Base-by-base conservation (phyloP, 2,888 invertebrate genomes). In the Rotaria magnacalcarata region DNA sequence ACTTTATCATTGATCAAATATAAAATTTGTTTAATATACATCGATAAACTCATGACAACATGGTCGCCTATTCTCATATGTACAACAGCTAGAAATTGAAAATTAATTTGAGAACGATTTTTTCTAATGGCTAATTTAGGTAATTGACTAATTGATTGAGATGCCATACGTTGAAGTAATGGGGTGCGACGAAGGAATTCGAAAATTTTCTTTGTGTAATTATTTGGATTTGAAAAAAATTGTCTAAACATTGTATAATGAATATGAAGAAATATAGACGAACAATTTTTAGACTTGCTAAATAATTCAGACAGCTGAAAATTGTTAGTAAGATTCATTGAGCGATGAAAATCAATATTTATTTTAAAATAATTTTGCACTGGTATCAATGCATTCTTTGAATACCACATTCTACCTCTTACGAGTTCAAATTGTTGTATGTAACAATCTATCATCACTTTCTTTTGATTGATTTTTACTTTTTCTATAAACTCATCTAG, bases 131-230 rank as follows among this genome's bases (percentile, higher is more conserved):
- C 11, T 60, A 60, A 60, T 24, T 60, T n/a, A 10, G 60, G 60
- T 60, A 60, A 60, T 27, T 27, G 10, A 7, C 8, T 60, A 10
- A 60, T 60, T 60, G 11, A 60, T n/a, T 60, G 60, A 11, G 60
- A 60, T 27, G 60, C n/a, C n/a, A 60, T 60, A 60, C 60, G 60
- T 60, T 60, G 60, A 60, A n/a, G 7, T 60, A 60, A 60, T 27
- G 60, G 11, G 8, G 60, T 60, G 10, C 60, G 60, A 60, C 24
- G 60, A 7, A 60, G n/a, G 27, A 27, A 24, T 27, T 60, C 6
- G 24, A 56, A 56, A 56, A 56, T 21, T 5, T 11, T 5, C 24
- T n/a, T n/a, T 11, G 27, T 60, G 11, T 60, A 11, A n/a, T 14
- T 27, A 24, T 60, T 60, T 27, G 60, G 7, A 27, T 2, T 7